These are phyloP conservation scores for Danio rerio DNA, from an alignment of 2,113 vertebrate species.

Conservation along the genomic window GRCz12tu NC_133181.1:38244501-38245000, in stretches of 20 bases:
- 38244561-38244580: too few species aligned
- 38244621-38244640: too few species aligned
- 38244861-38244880: neutral
- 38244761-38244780: neutral
- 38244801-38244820: slow-evolving; percentile 12
- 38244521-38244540: neutral
- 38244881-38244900: slow-evolving; percentile 20
- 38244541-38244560: too few species aligned
- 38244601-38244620: too few species aligned
- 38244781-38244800: slow-evolving; percentile 9
- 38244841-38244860: neutral
- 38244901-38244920: neutral
- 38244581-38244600: too few species aligned
- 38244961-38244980: neutral
- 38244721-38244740: neutral
- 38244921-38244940: neutral
- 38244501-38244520: slow-evolving; percentile 4
- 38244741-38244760: neutral
- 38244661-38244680: too few species aligned
- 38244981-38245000: neutral
- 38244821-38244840: slow-evolving; percentile 10
- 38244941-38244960: neutral
- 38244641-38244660: too few species aligned
- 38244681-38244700: neutral
- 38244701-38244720: neutral